Conservation (phyloP, 2,888 invertebrate genomes). For the Beris chalybata region DNA sequence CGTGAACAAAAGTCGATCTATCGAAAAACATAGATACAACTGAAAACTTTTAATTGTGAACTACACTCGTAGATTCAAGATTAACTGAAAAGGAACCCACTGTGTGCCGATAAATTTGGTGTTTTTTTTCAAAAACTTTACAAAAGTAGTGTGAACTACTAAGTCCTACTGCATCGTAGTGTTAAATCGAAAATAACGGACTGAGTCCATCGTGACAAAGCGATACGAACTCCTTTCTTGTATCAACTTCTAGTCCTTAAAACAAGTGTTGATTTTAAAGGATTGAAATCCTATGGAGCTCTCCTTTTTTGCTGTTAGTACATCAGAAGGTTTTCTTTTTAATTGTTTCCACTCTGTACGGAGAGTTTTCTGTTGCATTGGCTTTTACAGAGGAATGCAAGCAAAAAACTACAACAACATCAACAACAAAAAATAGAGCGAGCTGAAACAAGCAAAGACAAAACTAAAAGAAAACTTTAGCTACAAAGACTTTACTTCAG, state of each 20-base stretch:
- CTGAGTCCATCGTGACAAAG: no score
- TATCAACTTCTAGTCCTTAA: not conserved
- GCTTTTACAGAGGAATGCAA: conserved; percentile 8
- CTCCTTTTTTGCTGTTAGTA: not conserved
- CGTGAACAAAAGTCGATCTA: no score
- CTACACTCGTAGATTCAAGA: no score
- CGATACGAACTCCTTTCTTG: no score
- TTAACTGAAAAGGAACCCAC: no score
- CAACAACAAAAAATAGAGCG: not conserved
- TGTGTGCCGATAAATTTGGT: no score
- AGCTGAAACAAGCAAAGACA: conserved; percentile 11
- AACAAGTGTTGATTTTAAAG: conserved; percentile 27
- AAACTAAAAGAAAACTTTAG: conserved; percentile 26
- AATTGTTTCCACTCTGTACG: conserved; percentile 8
- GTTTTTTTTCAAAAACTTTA: no score
- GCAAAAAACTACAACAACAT: conserved; percentile 8
- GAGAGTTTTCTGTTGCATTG: not conserved
- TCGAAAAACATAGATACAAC: no score
- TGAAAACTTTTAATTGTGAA: no score
- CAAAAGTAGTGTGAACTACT: no score
- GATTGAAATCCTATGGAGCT: conserved; percentile 16
- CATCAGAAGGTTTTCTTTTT: conserved; percentile 12
- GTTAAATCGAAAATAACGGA: no score
- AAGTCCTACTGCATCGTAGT: no score
- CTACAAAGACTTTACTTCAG: conserved; percentile 28